These are phyloP conservation scores for Ficedula albicollis DNA, from an alignment of 2,797 vertebrate genomes.

Conservation along the genomic window DNA sequence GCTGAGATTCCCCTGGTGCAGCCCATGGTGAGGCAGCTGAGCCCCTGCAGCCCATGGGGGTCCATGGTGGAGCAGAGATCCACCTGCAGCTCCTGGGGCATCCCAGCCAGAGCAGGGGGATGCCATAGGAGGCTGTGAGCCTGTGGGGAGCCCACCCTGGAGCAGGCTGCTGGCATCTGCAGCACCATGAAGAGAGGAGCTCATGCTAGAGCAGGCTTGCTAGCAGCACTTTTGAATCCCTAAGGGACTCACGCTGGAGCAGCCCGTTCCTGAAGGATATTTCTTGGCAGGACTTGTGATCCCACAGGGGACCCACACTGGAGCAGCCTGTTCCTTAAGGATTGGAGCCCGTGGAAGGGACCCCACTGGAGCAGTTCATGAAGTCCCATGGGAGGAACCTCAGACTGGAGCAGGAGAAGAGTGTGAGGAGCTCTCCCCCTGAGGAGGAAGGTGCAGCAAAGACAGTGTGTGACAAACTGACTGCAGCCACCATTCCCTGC, in stretches of 20 bases:
- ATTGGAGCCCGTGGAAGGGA: fast-evolving
- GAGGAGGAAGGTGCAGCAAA: neutral
- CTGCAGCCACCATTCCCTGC: neutral
- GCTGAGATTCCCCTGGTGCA: neutral
- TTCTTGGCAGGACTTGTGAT: neutral
- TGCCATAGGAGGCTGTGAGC: neutral
- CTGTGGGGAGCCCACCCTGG: neutral
- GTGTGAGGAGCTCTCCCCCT: neutral
- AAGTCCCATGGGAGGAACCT: neutral
- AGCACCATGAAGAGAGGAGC: neutral
- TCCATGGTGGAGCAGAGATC: fast-evolving
- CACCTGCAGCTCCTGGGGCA: neutral
- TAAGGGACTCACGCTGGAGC: too few relatives aligned
- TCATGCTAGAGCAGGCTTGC: fast-evolving
- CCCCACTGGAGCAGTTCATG: neutral
- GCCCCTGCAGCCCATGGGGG: neutral
- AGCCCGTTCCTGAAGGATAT: too few relatives aligned
- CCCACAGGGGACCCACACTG: fast-evolving
- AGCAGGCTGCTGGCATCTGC: neutral
- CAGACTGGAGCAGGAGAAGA: neutral
- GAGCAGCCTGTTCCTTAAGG: neutral
- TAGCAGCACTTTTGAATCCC: too few relatives aligned
- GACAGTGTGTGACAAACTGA: neutral
- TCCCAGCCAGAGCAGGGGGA: neutral
- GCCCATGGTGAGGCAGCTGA: neutral